Percentiles rank a stretch among this genome's conserved stretches.
phyloP scores from a whole-genome alignment of 2,888 invertebrate species.

The Germaria angustata region DNA sequence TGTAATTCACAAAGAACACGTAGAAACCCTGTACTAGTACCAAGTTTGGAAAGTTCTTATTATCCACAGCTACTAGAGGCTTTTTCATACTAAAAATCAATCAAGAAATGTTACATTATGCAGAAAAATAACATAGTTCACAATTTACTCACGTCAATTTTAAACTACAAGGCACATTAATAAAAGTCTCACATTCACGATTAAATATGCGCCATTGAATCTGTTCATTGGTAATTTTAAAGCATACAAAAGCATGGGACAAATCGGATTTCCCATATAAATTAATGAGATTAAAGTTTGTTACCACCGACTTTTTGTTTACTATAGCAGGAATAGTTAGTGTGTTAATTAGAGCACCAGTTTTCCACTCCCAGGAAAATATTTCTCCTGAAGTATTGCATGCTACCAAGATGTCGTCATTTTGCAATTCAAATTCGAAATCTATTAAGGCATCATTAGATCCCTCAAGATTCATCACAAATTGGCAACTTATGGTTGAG shows the following conservation, averaged over 20 bases:
- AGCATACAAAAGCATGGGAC: slow-evolving; percentile 73
- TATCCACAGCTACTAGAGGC: slow-evolving; percentile 72
- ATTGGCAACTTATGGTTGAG: slow-evolving; percentile 84
- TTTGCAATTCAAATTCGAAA: slow-evolving; percentile 80
- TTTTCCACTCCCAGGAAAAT: slow-evolving; percentile 84
- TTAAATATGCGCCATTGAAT: slow-evolving; percentile 72
- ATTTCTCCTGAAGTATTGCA: slow-evolving; percentile 82
- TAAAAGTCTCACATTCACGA: slow-evolving; percentile 64
- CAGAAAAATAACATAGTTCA: too few species aligned
- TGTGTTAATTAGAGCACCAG: slow-evolving; percentile 79
- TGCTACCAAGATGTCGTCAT: slow-evolving; percentile 80
- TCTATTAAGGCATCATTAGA: slow-evolving; percentile 81
- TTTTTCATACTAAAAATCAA: slow-evolving; percentile 66
- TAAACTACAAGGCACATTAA: slow-evolving; percentile 65
- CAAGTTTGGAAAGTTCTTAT: slow-evolving; percentile 73
- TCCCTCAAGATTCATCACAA: slow-evolving; percentile 82
- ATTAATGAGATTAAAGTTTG: slow-evolving; percentile 74
- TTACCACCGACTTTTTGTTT: slow-evolving; percentile 18
- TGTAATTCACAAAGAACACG: slow-evolving; percentile 74
- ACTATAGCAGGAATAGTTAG: slow-evolving; percentile 51
- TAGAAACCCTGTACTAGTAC: slow-evolving; percentile 70
- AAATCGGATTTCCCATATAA: slow-evolving; percentile 70
- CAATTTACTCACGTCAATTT: slow-evolving; percentile 70
- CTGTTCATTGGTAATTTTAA: background rate
- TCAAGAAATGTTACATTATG: background rate